These are phyloP conservation scores for Orientallactaga sibirica DNA, from an alignment of 2,797 vertebrate species.

Conservation along the genomic window DNA sequence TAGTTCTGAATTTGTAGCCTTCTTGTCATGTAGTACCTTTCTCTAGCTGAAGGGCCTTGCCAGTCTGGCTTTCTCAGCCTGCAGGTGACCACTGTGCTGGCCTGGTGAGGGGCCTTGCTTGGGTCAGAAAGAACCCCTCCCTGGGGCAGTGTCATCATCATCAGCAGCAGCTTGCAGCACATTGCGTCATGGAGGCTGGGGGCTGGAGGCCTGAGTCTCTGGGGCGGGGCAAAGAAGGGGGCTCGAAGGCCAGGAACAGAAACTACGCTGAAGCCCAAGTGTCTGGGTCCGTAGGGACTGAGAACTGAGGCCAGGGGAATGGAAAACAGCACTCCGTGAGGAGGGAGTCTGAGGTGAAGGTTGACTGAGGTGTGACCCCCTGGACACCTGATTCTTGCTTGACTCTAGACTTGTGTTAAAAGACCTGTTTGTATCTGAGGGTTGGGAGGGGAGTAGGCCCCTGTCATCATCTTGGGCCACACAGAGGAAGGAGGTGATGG, in stretches of 20 bases:
- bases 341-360: constrained; percentile 39
- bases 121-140: constrained; percentile 79
- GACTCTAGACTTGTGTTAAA: constrained; percentile 24
- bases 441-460: constrained; percentile 40
- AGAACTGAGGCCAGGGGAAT: not conserved
- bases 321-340: constrained; percentile 41
- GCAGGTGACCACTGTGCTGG: constrained; percentile 58
- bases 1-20: constrained; percentile 20
- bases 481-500: constrained; percentile 82
- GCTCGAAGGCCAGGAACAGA: constrained; percentile 51
- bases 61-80: constrained; percentile 8
- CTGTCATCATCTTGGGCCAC: constrained; percentile 65
- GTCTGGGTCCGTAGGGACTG: constrained; percentile 11
- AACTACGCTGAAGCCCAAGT: not conserved
- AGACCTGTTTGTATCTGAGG: constrained; percentile 30
- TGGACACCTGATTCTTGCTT: constrained; percentile 56
- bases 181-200: constrained; percentile 82
- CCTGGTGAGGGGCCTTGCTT: constrained; percentile 44
- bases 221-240: constrained; percentile 60
- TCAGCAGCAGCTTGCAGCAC: constrained; percentile 69
- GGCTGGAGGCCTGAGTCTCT: constrained; percentile 74
- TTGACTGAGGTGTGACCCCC: constrained; percentile 30
- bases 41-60: constrained; percentile 37
- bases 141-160: constrained; percentile 80
- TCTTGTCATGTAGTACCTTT: constrained; percentile 21